Conservation (phyloP, 2,797 vertebrate genomes). For the Gymnothorax javanicus region DNA sequence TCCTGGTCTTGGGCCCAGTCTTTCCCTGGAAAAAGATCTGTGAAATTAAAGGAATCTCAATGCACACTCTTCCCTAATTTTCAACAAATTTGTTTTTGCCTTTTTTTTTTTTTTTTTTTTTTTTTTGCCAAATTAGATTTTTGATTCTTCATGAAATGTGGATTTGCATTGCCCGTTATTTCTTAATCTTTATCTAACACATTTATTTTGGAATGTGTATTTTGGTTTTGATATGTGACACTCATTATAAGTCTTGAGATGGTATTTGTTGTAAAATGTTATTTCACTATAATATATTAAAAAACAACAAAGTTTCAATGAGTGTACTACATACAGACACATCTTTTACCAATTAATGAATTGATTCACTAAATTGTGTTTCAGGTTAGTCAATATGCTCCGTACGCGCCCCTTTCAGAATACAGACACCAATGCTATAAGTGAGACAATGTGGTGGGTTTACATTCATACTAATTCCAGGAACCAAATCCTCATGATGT, state of each 20-base stretch:
- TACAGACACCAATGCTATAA: not conserved
- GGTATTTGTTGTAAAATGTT: not conserved
- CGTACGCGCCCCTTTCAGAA: not conserved
- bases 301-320: too few species aligned
- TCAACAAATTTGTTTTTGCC: not conserved
- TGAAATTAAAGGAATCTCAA: not conserved
- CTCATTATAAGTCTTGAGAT: not conserved
- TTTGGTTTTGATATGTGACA: not conserved
- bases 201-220: not conserved
- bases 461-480: not conserved
- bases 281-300: not conserved
- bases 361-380: too few species aligned
- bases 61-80: not conserved
- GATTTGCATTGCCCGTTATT: too few species aligned
- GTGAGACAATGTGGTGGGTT: not conserved
- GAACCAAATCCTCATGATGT: not conserved
- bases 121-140: not conserved
- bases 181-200: too few species aligned
- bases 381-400: not conserved
- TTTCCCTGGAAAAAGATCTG: not conserved
- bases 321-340: too few species aligned
- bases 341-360: too few species aligned
- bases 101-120: too few species aligned
- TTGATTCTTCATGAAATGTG: not conserved
- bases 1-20: not conserved